Percentiles rank a stretch among this genome's conserved stretches.
These are phyloP conservation scores for Muscicapa adusta DNA, from an alignment of 2,113 vertebrate genomes.

Conservation along the genomic window DNA sequence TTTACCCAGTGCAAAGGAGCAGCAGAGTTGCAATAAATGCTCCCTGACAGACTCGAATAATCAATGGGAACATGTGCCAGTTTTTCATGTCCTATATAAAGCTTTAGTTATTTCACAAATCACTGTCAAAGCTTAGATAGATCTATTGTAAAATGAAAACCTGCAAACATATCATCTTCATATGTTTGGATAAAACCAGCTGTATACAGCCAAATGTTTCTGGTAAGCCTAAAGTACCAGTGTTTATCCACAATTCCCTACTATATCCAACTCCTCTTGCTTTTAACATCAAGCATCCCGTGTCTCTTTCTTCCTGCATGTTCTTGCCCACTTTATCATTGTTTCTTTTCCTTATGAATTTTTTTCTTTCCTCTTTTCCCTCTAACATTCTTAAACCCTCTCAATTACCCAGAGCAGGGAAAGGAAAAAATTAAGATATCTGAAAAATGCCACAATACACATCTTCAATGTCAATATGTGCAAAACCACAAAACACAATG, in stretches of 20 bases:
- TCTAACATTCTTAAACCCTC: neutral
- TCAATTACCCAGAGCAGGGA: neutral
- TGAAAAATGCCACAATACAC: neutral
- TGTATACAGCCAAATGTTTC: neutral
- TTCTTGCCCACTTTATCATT: neutral
- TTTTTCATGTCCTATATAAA: neutral
- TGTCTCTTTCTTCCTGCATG: neutral
- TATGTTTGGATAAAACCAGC: neutral
- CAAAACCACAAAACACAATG: neutral
- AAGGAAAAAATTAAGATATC: neutral
- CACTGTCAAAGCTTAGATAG: neutral
- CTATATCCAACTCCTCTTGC: neutral
- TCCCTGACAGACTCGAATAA: neutral
- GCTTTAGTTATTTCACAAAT: neutral
- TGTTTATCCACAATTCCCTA: neutral
- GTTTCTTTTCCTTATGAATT: neutral
- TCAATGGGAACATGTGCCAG: neutral
- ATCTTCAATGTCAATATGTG: neutral
- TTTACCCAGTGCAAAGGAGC: neutral
- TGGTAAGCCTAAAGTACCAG: neutral
- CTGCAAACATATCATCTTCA: neutral
- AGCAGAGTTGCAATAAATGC: neutral
- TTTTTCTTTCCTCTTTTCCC: neutral
- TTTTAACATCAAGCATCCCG: neutral
- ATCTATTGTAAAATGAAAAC: neutral